Evolutionary conservation across 1,140 invertebrate species (phyloP), one percentile per base, ranked within the genome.

Genomic region (Drosophila mojavensis): DNA sequence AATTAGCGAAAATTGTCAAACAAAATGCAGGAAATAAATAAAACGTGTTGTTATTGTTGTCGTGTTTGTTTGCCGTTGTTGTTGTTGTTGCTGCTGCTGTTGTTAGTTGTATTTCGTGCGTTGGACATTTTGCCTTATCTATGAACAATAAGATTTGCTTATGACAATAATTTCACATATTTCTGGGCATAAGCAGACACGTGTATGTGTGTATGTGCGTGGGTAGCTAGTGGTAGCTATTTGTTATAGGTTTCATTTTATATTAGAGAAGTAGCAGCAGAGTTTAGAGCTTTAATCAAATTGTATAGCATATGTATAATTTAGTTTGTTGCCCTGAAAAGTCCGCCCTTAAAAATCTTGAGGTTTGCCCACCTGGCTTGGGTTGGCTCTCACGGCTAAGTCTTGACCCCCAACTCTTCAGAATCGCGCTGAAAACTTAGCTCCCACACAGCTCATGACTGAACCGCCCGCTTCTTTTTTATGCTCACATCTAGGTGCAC

Each of bases 131-230:
- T 55, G 30, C n/a, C 61, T 75, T 72, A 72, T 75, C 73, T 65
- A 65, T 50, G 61, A 71, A 75, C 73, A 75, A 75, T 71, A 65
- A 75, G 73, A 75, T 75, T 75, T 75, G 56, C 55, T 75, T 75
- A 75, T 72, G 73, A 75, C 73, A 71, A 65, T 71, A 70, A 64
- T 70, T 75, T 64, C 17, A 64, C 17, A 64, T 70, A 59, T 68
- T 71, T 64, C 36, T 55, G 6, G 13, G 36, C 48, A 55, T 20
- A 17, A 36, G 33, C n/a, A n/a, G 9, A 20, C 13, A 51, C 26
- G 15, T 26, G 58, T 20, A 20, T 9, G 43, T 36, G 28, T 30
- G 28, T 1, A 4, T 30, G 28, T 30, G 28, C 5, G 5, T 45
- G 43, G 13, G 10, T 62, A 39, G 60, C 39, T 36, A 43, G 64